phyloP scores from a whole-genome alignment of 2,888 invertebrate genomes.

The Ormyrus labotus region DNA sequence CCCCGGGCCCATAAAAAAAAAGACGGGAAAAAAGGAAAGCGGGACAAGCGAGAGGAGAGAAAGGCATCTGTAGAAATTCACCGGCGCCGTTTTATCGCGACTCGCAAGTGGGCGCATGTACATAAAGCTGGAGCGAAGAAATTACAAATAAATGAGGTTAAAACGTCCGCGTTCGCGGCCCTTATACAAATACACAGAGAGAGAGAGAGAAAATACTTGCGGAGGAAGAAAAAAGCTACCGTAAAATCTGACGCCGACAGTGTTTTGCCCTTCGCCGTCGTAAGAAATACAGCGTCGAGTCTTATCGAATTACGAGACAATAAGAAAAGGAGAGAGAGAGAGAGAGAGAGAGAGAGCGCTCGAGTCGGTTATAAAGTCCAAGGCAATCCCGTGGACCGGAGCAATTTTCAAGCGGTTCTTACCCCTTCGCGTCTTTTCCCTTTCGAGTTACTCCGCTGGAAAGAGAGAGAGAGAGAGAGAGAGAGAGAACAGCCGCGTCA shows the following conservation, averaged over 20 bases:
- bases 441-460: too few relatives aligned
- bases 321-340: slow-evolving; percentile 1
- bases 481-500: slow-evolving; percentile 34
- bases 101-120: too few relatives aligned
- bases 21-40: neutral
- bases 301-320: slow-evolving; percentile 30
- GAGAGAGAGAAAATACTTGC: too few relatives aligned
- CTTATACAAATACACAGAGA: too few relatives aligned
- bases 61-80: too few relatives aligned
- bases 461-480: neutral
- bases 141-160: too few relatives aligned
- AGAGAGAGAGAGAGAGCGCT: neutral
- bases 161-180: neutral
- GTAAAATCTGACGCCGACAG: slow-evolving; percentile 7
- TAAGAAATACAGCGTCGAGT: neutral
- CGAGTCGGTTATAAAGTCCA: slow-evolving; percentile 18
- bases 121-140: too few relatives aligned
- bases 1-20: neutral
- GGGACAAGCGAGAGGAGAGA: too few relatives aligned
- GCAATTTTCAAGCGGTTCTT: slow-evolving; percentile 14
- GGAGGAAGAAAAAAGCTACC: neutral
- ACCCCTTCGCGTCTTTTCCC: neutral
- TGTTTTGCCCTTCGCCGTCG: neutral
- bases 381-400: neutral
- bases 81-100: too few relatives aligned